Evolutionary conservation across 2,797 vertebrate species (phyloP), one percentile per base, ranked within the genome.

Genomic region (Hyperoplus immaculatus): DNA sequence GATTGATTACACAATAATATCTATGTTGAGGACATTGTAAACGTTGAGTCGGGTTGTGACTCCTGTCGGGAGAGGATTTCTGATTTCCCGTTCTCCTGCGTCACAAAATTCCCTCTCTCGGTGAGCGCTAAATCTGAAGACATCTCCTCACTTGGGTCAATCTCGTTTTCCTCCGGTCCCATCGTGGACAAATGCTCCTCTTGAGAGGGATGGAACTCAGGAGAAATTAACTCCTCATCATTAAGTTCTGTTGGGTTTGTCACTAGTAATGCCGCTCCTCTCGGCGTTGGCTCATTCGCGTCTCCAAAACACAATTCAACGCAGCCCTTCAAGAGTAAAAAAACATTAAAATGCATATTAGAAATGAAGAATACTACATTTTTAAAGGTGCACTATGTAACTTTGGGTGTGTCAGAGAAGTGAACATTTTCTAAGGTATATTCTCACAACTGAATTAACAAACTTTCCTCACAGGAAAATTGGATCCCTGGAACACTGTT

Each of bases 21-120:
- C 1, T n/a, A 43, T 4, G 8, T 15, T 1, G 15, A 36, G 4
- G 12, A 3, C 18, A 6, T 49, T n/a, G 6, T 46, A 16, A n/a
- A 50, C 1, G 80, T 49, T 29, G 29, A 29, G 7, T 65, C 43
- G 0, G 75, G 41, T 42, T 85, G 81, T 0, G 92, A 88, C 59
- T 95, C 93, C 41, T 84, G 66, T 16, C 80, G 61, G 18, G 94
- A 88, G 2, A 88, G 0, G 0, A 76, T 1, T 0, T 78, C 72
- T 0, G 38, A 6, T 64, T 94, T 93, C 12, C 93, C 92, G 0
- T 75, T 8, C 74, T 95, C 95, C 75, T 95, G 90, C 9, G 46
- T 61, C n/a, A 95, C 68, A 1, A 8, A 15, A 11, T 93, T 80
- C 14, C 94, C 92, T 0, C 87, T 89, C 0, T 88, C 92, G 1